phyloP scores from a whole-genome alignment of 2,888 invertebrate species.

The Rotaria magnacalcarata region DNA sequence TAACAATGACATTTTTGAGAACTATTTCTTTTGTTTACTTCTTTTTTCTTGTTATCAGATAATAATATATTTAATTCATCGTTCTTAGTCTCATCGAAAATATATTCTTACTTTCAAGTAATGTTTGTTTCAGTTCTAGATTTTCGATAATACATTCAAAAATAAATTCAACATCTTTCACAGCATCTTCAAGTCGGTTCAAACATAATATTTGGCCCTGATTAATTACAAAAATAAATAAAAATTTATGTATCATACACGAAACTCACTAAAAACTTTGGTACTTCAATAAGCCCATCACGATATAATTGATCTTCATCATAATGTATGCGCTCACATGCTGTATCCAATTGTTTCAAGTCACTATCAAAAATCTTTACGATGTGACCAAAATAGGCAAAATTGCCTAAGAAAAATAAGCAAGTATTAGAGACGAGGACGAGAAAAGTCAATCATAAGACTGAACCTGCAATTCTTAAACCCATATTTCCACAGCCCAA shows the following conservation, averaged over 20 bases:
- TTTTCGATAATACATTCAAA: constrained; percentile 60
- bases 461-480: constrained; percentile 59
- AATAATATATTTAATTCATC: too few relatives aligned
- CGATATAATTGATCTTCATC: constrained; percentile 56
- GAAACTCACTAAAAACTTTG: constrained; percentile 56
- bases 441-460: neutral
- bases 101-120: constrained; percentile 57
- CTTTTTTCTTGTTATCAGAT: too few relatives aligned
- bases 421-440: constrained; percentile 41
- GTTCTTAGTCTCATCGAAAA: too few relatives aligned
- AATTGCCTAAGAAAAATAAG: constrained; percentile 53
- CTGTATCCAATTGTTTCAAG: constrained; percentile 54
- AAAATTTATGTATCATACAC: neutral
- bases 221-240: constrained; percentile 35
- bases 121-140: constrained; percentile 57
- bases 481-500: constrained; percentile 60
- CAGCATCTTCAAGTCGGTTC: constrained; percentile 59
- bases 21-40: too few relatives aligned
- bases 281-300: constrained; percentile 57
- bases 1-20: too few relatives aligned
- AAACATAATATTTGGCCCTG: constrained; percentile 60
- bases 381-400: constrained; percentile 61
- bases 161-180: constrained; percentile 59
- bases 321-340: constrained; percentile 56
- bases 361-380: constrained; percentile 59